phyloP scores from a whole-genome alignment of 2,113 vertebrate genomes.

The Corythoichthys intestinalis region DNA sequence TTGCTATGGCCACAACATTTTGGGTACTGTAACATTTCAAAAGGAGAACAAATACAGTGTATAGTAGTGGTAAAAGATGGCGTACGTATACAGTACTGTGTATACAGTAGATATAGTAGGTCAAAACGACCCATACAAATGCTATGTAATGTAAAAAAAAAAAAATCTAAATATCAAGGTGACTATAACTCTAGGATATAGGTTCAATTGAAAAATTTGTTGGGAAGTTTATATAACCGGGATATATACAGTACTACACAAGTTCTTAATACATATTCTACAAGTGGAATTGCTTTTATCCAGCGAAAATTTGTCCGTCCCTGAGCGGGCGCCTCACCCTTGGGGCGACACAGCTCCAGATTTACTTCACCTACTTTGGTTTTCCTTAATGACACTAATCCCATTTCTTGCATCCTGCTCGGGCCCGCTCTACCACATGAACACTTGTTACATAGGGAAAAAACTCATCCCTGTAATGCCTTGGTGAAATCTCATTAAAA shows the following conservation, averaged over 20 bases:
- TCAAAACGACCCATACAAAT: too few relatives aligned
- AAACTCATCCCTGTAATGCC: constrained; percentile 72
- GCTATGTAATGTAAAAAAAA: too few relatives aligned
- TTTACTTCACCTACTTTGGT: constrained; percentile 27
- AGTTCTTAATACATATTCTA: neutral
- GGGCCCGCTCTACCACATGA: constrained; percentile 24
- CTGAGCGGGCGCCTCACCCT: constrained; percentile 19
- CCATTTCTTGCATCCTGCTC: constrained; percentile 41
- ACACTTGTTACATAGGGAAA: constrained; percentile 42
- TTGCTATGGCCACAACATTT: too few relatives aligned
- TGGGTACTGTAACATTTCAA: neutral
- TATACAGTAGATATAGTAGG: too few relatives aligned
- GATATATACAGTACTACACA: neutral
- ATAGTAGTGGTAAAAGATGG: neutral
- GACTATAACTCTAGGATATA: too few relatives aligned
- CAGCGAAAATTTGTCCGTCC: constrained; percentile 17
- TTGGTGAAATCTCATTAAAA: constrained; percentile 69
- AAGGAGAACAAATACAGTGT: neutral
- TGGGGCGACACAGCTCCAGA: constrained; percentile 35
- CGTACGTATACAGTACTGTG: neutral
- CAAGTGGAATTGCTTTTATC: constrained; percentile 6
- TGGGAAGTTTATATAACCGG: too few relatives aligned
- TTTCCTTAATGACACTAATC: constrained; percentile 54
- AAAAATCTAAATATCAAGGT: too few relatives aligned
- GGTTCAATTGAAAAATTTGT: too few relatives aligned